A percentile compares a stretch with the other conserved stretches of the same genome.
phyloP scores from a whole-genome alignment of 2,888 invertebrate species.

The Helleia helle region DNA sequence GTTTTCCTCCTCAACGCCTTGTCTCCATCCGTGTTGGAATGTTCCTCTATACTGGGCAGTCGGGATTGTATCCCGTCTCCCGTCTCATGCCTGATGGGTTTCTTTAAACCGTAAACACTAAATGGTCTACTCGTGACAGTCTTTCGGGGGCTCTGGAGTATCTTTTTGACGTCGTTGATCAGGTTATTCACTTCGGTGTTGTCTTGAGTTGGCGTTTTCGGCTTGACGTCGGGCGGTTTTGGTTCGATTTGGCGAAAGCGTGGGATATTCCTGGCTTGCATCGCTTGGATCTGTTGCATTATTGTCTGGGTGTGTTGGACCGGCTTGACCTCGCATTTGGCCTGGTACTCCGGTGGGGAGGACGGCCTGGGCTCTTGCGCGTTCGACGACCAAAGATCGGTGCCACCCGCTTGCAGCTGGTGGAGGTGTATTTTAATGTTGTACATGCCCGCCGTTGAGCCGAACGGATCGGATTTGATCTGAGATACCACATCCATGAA shows the following conservation, averaged over 20 bases:
- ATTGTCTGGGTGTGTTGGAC: constrained; percentile 11
- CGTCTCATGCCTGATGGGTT: constrained; percentile 36
- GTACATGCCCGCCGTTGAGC: constrained; percentile 75
- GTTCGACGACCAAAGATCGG: constrained; percentile 44
- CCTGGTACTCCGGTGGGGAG: constrained; percentile 42
- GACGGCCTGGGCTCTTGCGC: constrained; percentile 35
- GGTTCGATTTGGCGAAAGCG: constrained; percentile 8
- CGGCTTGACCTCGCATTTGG: constrained; percentile 23
- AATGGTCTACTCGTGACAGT: too few relatives aligned
- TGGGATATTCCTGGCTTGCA: constrained; percentile 4
- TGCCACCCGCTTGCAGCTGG: constrained; percentile 37
- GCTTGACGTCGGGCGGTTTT: constrained; percentile 10
- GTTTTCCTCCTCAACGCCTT: constrained; percentile 25
- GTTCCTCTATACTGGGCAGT: constrained; percentile 56
- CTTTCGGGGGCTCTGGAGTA: constrained; percentile 19
- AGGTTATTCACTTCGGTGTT: constrained; percentile 1
- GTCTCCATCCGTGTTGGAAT: constrained; percentile 38
- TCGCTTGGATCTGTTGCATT: constrained; percentile 2
- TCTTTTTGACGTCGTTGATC: constrained; percentile 12
- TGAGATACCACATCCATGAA: constrained; percentile 57
- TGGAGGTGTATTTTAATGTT: constrained; percentile 68
- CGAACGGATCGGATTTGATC: constrained; percentile 71
- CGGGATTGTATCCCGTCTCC: constrained; percentile 46
- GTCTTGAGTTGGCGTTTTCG: too few relatives aligned
- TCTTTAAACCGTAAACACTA: constrained; percentile 25